Base-by-base conservation (phyloP, 2,113 vertebrate genomes). In the Paedocypris sp. region DNA sequence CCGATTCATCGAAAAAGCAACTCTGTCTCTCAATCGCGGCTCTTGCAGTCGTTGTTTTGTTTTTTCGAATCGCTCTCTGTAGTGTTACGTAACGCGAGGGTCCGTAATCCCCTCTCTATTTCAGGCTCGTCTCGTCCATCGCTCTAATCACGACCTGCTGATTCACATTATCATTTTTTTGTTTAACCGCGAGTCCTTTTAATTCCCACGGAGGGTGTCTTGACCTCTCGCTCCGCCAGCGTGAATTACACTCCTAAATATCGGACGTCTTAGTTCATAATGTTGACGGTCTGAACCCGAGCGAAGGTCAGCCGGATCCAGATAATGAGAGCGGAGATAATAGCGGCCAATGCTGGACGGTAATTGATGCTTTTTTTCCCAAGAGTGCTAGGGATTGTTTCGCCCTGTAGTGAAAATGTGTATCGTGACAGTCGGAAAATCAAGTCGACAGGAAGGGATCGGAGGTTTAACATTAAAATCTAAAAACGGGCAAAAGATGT, bases 101-200 rank as follows among this genome's bases (percentile, higher is more conserved):
- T 19, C 49, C 38, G 39, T 67, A 62, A 60, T 66, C 52, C 42
- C 41, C 22, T 18, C 46, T 51, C 41, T 70, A 46, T 54, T 71
- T 71, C 41, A 54, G 47, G 51, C 15, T 64, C 6, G 29, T 66
- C 36, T 45, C 75, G 74, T 58, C 60, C 64, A 63, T 65, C 18
- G 59, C 43, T 56, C 33, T 6, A n/a, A 58, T 60, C 45, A 46
- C 35, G 33, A 62, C n/a, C 20, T 54, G 4, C 18, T 48, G 41
- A 53, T 4, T 48, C 23, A 20, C 42, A 28, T 54, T 18, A 28
- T 22, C 19, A 12, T 47, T 53, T 23, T 29, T 47, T 32, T 20
- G 2, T 56, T 38, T 68, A 64, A 52, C 33, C 46, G 18, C 56
- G 31, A 33, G 31, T 25, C 13, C 41, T 32, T 45, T 64, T 49